A percentile compares a stretch with the other conserved stretches of the same genome.
Conservation (phyloP, 2,888 invertebrate species). For the Pyrochroa serraticornis region DNA sequence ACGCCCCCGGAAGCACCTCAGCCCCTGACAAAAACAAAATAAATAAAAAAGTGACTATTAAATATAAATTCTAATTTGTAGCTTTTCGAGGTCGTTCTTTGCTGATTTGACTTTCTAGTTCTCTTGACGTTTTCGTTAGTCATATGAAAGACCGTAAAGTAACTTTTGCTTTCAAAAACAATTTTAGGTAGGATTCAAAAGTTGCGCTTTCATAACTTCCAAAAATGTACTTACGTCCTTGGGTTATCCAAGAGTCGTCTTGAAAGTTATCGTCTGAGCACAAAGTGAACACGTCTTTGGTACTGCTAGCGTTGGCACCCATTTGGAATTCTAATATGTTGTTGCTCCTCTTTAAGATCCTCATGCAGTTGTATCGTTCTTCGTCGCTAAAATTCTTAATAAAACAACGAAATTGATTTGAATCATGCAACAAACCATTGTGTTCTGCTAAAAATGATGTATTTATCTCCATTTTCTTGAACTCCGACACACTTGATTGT, state of each 20-base stretch:
- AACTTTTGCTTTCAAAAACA: too few species aligned
- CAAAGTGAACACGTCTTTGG: slow-evolving; percentile 46
- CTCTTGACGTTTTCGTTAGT: too few species aligned
- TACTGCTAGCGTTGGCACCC: slow-evolving; percentile 53
- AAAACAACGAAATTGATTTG: not conserved
- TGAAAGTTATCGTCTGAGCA: slow-evolving; percentile 59
- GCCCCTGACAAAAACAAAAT: slow-evolving; percentile 40
- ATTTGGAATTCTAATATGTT: slow-evolving; percentile 68
- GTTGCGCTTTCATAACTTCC: too few species aligned
- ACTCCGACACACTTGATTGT: slow-evolving; percentile 59
- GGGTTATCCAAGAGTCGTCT: slow-evolving; percentile 65
- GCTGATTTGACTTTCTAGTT: too few species aligned
- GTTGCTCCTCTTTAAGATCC: slow-evolving; percentile 64
- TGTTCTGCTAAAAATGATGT: slow-evolving; percentile 60
- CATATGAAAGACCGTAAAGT: too few species aligned
- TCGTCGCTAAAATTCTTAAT: slow-evolving; percentile 60
- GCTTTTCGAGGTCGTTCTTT: too few species aligned
- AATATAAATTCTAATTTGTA: not conserved
- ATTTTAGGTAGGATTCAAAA: too few species aligned
- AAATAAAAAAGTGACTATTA: slow-evolving; percentile 8
- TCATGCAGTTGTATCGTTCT: slow-evolving; percentile 64
- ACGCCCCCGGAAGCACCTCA: slow-evolving; percentile 33
- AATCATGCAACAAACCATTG: slow-evolving; percentile 59
- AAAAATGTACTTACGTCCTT: slow-evolving; percentile 66
- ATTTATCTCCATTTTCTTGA: slow-evolving; percentile 56